Conservation (phyloP, 2,113 vertebrate genomes). For the Castor canadensis region DNA sequence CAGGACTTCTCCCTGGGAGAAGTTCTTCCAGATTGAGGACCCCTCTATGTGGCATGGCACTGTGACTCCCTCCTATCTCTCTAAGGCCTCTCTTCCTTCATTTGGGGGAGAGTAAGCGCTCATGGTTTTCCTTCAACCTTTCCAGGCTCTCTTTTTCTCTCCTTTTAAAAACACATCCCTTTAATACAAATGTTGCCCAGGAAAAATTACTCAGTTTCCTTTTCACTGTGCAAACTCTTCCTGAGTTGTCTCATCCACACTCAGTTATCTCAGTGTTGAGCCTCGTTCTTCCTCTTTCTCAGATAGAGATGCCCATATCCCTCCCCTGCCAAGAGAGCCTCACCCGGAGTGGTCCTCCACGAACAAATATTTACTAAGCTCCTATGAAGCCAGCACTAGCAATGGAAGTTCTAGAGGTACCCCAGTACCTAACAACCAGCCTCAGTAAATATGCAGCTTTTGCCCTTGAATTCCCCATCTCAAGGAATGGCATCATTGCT, state of each 20-base stretch:
- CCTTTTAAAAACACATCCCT: background rate
- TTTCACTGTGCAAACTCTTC: background rate
- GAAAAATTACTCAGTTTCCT: background rate
- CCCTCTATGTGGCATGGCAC: no score
- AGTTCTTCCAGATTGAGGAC: background rate
- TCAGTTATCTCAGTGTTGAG: background rate
- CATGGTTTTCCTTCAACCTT: background rate
- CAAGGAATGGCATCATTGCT: background rate
- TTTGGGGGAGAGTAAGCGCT: background rate
- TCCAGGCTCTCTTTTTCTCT: background rate
- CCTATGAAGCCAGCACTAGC: background rate
- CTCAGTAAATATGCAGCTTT: background rate
- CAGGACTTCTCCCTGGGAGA: background rate
- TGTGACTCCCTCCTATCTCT: background rate
- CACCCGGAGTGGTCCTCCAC: background rate
- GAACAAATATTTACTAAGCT: background rate
- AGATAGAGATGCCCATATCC: background rate
- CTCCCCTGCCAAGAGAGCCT: background rate
- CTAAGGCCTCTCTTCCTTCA: background rate
- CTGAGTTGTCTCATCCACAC: background rate
- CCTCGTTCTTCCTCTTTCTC: background rate
- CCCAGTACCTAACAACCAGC: rapidly evolving
- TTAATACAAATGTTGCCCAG: background rate
- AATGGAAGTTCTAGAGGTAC: background rate
- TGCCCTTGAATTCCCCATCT: background rate